A percentile compares a stretch with the other conserved stretches of the same genome.
Conservation (phyloP, 30 jellyfish, hydroid and myxozoan genomes). For the Aurelia aurita complex sp. Pacific region DNA sequence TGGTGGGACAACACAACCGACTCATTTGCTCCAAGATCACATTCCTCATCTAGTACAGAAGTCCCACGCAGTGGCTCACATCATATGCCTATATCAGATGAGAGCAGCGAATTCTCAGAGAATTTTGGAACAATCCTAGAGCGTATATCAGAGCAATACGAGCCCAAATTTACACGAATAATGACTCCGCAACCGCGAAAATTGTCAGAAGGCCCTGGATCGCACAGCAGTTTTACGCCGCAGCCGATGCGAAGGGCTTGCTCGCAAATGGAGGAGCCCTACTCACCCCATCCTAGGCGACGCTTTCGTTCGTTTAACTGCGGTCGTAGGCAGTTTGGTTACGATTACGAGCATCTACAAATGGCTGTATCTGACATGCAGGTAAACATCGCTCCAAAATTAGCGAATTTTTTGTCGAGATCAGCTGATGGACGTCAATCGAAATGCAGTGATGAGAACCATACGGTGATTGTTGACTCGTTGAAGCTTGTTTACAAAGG, state of each 20-base stretch:
- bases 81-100: slow-evolving; percentile 29
- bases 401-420: slow-evolving; percentile 56
- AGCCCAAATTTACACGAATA: slow-evolving; percentile 44
- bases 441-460: slow-evolving; percentile 66
- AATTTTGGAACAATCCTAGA: slow-evolving; percentile 31
- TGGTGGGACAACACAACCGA: slow-evolving; percentile 88
- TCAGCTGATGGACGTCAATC: slow-evolving; percentile 20
- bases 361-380: slow-evolving; percentile 85
- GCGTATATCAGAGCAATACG: slow-evolving; percentile 32
- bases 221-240: slow-evolving; percentile 35
- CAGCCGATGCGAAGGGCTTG: slow-evolving; percentile 60
- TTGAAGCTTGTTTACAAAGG: slow-evolving; percentile 70
- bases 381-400: slow-evolving; percentile 78
- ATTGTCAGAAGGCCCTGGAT: neutral
- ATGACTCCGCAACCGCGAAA: slow-evolving; percentile 70
- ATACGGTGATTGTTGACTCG: slow-evolving; percentile 65
- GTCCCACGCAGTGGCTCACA: slow-evolving; percentile 58
- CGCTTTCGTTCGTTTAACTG: slow-evolving; percentile 52
- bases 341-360: slow-evolving; percentile 54
- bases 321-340: slow-evolving; percentile 36
- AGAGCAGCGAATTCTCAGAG: slow-evolving; percentile 49
- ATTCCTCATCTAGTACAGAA: slow-evolving; percentile 68
- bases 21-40: slow-evolving; percentile 62
- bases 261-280: slow-evolving; percentile 70
- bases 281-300: slow-evolving; percentile 76